phyloP scores from a whole-genome alignment of 2,888 invertebrate species.

The Ochropleura leucogaster region DNA sequence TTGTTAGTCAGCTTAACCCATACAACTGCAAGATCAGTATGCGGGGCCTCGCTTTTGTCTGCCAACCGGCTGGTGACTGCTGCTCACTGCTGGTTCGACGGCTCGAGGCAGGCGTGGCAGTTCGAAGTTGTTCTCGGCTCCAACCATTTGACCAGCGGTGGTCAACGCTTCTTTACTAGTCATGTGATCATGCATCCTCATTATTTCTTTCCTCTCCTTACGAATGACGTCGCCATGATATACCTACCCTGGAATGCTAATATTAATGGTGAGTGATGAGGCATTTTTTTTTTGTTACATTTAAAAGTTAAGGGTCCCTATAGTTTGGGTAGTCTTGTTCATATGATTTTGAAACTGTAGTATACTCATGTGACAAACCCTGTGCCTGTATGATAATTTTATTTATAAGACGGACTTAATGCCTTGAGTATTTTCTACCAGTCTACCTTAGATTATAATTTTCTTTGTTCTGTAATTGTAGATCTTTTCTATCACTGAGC shows the following conservation, averaged over 20 bases:
- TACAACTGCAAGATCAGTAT: conserved; percentile 70
- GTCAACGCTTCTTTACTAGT: conserved; percentile 71
- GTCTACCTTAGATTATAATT: too few relatives aligned
- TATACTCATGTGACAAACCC: background rate
- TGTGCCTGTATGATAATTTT: background rate
- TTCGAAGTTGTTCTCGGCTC: conserved; percentile 77
- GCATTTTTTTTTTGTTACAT: background rate
- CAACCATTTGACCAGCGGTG: conserved; percentile 73
- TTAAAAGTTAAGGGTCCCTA: background rate
- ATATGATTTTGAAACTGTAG: background rate
- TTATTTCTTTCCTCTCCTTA: conserved; percentile 63
- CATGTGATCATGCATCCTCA: conserved; percentile 74
- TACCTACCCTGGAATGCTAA: conserved; percentile 69
- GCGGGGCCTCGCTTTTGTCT: conserved; percentile 75
- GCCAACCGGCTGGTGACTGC: conserved; percentile 76
- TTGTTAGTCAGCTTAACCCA: conserved; percentile 73
- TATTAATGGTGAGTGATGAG: conserved; percentile 66
- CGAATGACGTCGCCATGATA: conserved; percentile 79
- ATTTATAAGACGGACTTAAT: background rate
- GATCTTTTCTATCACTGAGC: too few relatives aligned
- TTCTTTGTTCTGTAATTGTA: too few relatives aligned
- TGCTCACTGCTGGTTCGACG: conserved; percentile 81
- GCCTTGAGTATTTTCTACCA: too few relatives aligned
- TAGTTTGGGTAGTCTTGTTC: background rate
- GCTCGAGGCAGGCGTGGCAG: conserved; percentile 68